Conservation (phyloP, 2,113 vertebrate genomes). For the Tringa solitaria region DNA sequence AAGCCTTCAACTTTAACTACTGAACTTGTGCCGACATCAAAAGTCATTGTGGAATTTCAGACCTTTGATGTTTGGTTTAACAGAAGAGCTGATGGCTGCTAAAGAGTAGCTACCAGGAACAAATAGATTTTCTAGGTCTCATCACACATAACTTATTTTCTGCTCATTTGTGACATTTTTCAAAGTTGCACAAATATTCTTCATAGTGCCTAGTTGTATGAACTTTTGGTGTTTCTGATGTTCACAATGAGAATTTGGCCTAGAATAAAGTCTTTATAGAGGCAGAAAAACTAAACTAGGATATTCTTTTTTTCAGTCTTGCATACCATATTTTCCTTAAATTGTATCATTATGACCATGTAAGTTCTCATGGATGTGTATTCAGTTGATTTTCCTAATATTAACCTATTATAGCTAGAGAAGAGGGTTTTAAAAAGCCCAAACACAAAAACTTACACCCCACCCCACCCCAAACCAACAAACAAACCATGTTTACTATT, state of each 20-base stretch:
- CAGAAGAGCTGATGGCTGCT: constrained; percentile 44
- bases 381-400: background rate
- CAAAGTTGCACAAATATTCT: constrained; percentile 16
- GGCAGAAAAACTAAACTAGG: background rate
- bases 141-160: constrained; percentile 36
- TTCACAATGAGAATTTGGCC: background rate
- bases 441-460: background rate
- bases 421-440: background rate
- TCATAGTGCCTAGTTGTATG: background rate
- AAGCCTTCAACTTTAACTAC: constrained; percentile 50
- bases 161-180: constrained; percentile 25
- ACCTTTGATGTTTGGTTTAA: constrained; percentile 61
- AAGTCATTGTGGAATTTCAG: constrained; percentile 61
- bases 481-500: background rate
- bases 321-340: background rate
- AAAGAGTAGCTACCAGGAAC: constrained; percentile 40
- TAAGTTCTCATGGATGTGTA: background rate
- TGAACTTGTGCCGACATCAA: constrained; percentile 40
- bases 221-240: background rate
- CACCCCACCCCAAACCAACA: background rate
- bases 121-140: constrained; percentile 61
- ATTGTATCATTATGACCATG: background rate
- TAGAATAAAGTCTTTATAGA: background rate
- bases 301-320: background rate
- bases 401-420: background rate